Conservation (phyloP, 2,113 vertebrate species). For the Noctilio leporinus region DNA sequence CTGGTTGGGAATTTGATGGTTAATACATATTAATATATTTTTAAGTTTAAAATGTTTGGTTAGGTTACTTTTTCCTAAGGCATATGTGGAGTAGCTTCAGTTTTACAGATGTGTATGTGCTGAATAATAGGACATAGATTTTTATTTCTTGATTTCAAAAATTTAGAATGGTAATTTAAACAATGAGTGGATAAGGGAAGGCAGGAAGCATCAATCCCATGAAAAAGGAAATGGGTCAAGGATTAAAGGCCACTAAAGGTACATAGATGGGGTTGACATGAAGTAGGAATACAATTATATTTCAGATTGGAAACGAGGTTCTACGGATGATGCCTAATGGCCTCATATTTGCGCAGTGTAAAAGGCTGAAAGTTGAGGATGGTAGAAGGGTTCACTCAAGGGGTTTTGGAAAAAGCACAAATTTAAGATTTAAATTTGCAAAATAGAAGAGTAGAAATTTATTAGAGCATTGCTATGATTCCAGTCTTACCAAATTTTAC, state of each 20-base stretch:
- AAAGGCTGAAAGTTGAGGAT: background rate
- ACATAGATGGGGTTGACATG: background rate
- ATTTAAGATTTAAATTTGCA: conserved; percentile 17
- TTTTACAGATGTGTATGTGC: background rate
- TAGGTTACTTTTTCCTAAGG: background rate
- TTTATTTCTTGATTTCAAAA: background rate
- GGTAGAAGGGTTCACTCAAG: background rate
- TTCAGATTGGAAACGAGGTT: background rate
- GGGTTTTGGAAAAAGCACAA: background rate
- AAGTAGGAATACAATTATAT: background rate
- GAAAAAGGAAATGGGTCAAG: background rate
- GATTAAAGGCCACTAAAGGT: background rate
- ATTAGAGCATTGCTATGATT: background rate
- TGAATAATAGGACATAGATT: background rate
- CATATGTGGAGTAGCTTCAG: background rate
- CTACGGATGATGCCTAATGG: background rate
- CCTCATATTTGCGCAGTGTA: background rate
- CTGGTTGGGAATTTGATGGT: conserved; percentile 28
- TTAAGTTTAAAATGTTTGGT: conserved; percentile 5
- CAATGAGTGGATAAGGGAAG: background rate
- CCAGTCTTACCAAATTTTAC: background rate
- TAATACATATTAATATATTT: background rate
- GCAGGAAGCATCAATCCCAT: background rate
- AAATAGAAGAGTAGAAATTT: background rate
- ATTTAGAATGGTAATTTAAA: background rate